These are phyloP conservation scores for Oncopodura yosiiana DNA, from an alignment of 1,140 invertebrate genomes.

Conservation along the genomic window DNA sequence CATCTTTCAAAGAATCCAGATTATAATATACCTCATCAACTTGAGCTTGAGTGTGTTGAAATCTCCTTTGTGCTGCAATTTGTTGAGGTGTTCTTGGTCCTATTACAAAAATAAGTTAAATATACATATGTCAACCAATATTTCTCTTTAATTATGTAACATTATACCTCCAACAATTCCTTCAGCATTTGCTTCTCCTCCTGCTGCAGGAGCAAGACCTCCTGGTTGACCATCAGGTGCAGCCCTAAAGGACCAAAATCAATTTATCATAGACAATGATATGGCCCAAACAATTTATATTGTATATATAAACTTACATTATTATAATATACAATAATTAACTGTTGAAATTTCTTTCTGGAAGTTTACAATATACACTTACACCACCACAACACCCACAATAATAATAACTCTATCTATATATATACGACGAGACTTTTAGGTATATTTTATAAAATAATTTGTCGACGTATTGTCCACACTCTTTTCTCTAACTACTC, in stretches of 20 bases:
- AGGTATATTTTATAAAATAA: neutral
- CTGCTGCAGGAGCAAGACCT: conserved; percentile 13
- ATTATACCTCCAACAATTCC: conserved; percentile 32
- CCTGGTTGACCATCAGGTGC: neutral
- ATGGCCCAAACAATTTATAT: no score
- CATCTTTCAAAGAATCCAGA: no score
- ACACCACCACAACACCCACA: no score
- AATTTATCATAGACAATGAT: neutral
- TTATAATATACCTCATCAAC: conserved; percentile 64
- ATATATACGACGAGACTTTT: neutral
- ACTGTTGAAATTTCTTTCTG: neutral
- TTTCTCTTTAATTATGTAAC: no score
- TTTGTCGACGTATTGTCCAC: neutral
- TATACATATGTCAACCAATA: no score
- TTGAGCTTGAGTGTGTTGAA: conserved; percentile 63
- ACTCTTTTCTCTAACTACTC: neutral
- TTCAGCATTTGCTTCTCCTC: conserved; percentile 15
- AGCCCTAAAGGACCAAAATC: neutral
- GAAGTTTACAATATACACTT: neutral
- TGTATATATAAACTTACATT: no score
- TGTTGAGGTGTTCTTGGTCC: conserved; percentile 42
- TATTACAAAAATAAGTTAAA: no score
- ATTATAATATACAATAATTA: neutral
- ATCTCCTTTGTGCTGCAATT: conserved; percentile 45
- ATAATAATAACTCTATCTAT: no score